A percentile compares a stretch with the other conserved stretches of the same genome.
Evolutionary conservation across 2,888 invertebrate species (phyloP).

Genomic region (Drosophila helvetica): DNA sequence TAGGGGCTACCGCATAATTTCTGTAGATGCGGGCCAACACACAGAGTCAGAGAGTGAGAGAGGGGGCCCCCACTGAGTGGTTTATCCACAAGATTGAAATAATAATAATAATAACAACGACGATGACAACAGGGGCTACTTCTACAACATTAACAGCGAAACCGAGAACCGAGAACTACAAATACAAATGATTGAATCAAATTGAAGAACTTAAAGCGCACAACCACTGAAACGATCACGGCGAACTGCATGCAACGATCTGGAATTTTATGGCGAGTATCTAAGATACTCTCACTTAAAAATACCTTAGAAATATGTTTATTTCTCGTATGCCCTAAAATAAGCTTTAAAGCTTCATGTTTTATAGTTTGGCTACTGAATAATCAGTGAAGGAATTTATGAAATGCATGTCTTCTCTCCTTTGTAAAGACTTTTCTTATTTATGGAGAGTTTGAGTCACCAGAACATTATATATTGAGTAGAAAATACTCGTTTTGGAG

Average conservation of each 20-base stretch:
- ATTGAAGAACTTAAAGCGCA: conserved; percentile 55
- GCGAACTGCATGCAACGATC: conserved; percentile 23
- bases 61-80: conserved; percentile 36
- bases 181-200: conserved; percentile 75
- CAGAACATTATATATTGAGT: no score
- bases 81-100: conserved; percentile 60
- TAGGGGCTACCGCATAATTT: conserved; percentile 58
- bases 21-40: conserved; percentile 60
- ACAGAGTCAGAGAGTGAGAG: conserved; percentile 12
- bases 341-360: no score
- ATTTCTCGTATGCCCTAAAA: no score
- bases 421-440: neutral
- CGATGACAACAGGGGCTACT: conserved; percentile 46
- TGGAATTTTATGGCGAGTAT: neutral
- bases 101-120: conserved; percentile 26
- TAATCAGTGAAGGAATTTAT: no score
- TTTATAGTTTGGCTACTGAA: no score
- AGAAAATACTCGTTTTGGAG: no score
- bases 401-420: neutral
- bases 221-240: conserved; percentile 37
- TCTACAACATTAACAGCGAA: conserved; percentile 21
- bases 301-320: no score
- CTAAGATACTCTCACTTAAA: neutral
- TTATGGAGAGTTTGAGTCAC: no score
- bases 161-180: neutral